Conservation (phyloP, 2,888 invertebrate species). For the Noctua pronuba region DNA sequence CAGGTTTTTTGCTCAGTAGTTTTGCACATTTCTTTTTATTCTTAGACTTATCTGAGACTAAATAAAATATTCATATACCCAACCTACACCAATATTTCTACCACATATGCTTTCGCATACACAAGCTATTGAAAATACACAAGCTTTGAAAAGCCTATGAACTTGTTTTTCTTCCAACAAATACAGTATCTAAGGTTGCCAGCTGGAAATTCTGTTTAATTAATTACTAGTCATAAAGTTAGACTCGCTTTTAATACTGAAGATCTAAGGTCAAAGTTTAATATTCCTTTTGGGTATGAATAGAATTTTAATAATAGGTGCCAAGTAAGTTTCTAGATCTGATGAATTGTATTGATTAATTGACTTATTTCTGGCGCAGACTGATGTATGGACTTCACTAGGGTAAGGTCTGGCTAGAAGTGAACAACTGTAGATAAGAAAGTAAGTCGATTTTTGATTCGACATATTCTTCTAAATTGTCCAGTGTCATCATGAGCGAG, state of each 20-base stretch:
- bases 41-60: background rate
- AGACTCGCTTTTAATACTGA: too few relatives aligned
- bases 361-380: slow-evolving; percentile 9
- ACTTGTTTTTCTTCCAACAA: background rate
- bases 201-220: too few relatives aligned
- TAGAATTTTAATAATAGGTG: background rate
- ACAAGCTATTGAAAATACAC: background rate
- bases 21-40: background rate
- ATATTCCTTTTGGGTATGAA: too few relatives aligned
- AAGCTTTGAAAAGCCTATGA: background rate
- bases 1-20: background rate
- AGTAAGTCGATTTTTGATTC: too few relatives aligned
- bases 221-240: too few relatives aligned
- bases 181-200: too few relatives aligned
- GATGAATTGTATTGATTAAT: background rate
- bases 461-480: too few relatives aligned
- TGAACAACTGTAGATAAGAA: too few relatives aligned
- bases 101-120: background rate
- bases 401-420: background rate
- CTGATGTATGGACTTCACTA: background rate
- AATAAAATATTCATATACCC: background rate
- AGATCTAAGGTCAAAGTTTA: too few relatives aligned
- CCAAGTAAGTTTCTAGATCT: background rate
- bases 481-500: too few relatives aligned
- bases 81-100: background rate